Conservation (phyloP, 2,888 invertebrate species). For the Epirrita christyi region DNA sequence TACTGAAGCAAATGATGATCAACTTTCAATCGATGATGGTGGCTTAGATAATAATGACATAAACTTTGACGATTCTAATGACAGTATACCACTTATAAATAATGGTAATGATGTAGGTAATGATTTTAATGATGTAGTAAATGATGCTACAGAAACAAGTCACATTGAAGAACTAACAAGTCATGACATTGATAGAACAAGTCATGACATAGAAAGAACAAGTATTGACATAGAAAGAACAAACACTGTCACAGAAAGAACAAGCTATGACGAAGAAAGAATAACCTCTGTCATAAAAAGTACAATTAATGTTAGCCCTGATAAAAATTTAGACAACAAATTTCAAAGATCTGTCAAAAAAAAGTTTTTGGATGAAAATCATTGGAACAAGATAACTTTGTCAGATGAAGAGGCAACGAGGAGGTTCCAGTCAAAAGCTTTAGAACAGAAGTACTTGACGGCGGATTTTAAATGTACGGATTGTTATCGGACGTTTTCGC, state of each 20-base stretch:
- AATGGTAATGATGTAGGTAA: neutral
- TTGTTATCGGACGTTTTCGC: conserved; percentile 69
- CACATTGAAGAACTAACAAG: neutral
- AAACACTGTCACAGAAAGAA: neutral
- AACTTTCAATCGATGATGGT: conserved; percentile 22
- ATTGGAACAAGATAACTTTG: conserved; percentile 63
- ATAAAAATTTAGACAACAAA: conserved; percentile 18
- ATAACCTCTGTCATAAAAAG: neutral
- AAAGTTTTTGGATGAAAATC: conserved; percentile 37
- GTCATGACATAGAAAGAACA: neutral
- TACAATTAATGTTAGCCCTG: neutral
- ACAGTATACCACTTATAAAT: neutral
- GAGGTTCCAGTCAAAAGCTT: conserved; percentile 57
- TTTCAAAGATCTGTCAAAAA: conserved; percentile 29
- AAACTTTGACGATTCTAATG: conserved; percentile 8
- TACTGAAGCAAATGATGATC: conserved; percentile 6
- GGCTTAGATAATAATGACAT: conserved; percentile 4
- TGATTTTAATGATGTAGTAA: neutral
- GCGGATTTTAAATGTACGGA: conserved; percentile 63
- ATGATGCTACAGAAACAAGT: neutral
- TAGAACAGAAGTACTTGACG: conserved; percentile 53
- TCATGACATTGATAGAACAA: neutral
- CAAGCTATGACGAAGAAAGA: neutral
- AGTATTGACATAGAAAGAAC: neutral
- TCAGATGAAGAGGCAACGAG: conserved; percentile 65